A percentile compares a stretch with the other conserved stretches of the same genome.
Conservation (phyloP, 2,888 invertebrate genomes). For the Tinea semifulvella region DNA sequence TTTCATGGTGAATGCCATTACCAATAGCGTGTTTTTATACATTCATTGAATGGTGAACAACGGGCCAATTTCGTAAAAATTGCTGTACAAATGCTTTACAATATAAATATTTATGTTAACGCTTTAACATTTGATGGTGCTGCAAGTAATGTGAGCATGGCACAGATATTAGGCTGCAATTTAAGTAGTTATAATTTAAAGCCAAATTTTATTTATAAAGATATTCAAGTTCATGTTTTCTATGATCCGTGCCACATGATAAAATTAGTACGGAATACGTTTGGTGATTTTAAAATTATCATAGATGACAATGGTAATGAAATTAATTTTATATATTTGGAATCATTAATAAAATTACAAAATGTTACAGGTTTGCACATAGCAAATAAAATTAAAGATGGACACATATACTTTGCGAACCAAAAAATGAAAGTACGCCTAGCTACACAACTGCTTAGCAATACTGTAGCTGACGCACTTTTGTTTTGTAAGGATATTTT, state of each 20-base stretch:
- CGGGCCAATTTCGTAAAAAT: constrained; percentile 10
- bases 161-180: constrained; percentile 9
- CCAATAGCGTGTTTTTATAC: no score
- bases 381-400: neutral
- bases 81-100: constrained; percentile 7
- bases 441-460: constrained; percentile 13
- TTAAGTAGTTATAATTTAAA: constrained; percentile 8
- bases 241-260: constrained; percentile 16
- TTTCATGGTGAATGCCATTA: constrained; percentile 16
- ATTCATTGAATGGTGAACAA: constrained; percentile 17
- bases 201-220: constrained; percentile 9
- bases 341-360: constrained; percentile 3
- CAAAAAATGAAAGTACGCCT: constrained; percentile 5
- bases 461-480: constrained; percentile 13
- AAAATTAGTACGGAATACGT: constrained; percentile 14
- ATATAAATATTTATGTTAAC: neutral
- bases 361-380: neutral
- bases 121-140: constrained; percentile 14
- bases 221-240: constrained; percentile 4
- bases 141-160: constrained; percentile 14
- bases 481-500: constrained; percentile 14
- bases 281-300: constrained; percentile 11
- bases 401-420: neutral
- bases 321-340: constrained; percentile 7
- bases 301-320: constrained; percentile 6